Base-by-base conservation (phyloP, 2,888 invertebrate species). In the Acronicta psi region DNA sequence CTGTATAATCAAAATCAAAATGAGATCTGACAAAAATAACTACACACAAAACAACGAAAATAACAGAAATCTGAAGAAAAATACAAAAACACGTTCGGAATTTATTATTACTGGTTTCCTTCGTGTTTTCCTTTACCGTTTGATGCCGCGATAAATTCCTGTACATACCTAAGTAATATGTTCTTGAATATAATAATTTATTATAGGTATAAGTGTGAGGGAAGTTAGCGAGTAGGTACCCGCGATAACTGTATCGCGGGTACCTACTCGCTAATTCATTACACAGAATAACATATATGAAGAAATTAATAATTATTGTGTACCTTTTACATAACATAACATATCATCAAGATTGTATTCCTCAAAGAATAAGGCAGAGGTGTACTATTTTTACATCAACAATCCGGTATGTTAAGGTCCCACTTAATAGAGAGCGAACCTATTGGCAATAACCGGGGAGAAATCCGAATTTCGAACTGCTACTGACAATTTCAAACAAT, bases 41-140 rank as follows among this genome's bases (percentile, higher is more conserved):
- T 6, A 34, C n/a, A 34, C 1, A 34, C 0, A 34, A 34, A n/a
- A n/a, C 34, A 14, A 61, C 54, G 49, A 61, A 53, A 69, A 54
- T 54, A 65, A 41, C 54, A 34, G 11, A 52, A 62, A 45, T 62
- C 40, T 37, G 14, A 54, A 45, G 50, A 49, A 69, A 70, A 58
- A 42, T 43, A 37, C 37, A 52, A 25, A n/a, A 34, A 34, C 71
- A 49, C 65, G 45, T 50, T 46, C 44, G 1, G 54, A 59, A 66
- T 59, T 31, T 59, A 51, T 71, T 68, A 59, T 59, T 38, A 54
- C 38, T 41, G 37, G 50, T 55, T 66, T 54, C 47, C 47, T 41
- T 34, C n/a, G 41, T 36, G 43, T 55, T 73, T 73, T 62, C 51
- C 69, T 49, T 45, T 52, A 66, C 23, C 53, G 38, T 58, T 73